phyloP scores from a whole-genome alignment of 2,797 vertebrate species.

The Balearica regulorum region DNA sequence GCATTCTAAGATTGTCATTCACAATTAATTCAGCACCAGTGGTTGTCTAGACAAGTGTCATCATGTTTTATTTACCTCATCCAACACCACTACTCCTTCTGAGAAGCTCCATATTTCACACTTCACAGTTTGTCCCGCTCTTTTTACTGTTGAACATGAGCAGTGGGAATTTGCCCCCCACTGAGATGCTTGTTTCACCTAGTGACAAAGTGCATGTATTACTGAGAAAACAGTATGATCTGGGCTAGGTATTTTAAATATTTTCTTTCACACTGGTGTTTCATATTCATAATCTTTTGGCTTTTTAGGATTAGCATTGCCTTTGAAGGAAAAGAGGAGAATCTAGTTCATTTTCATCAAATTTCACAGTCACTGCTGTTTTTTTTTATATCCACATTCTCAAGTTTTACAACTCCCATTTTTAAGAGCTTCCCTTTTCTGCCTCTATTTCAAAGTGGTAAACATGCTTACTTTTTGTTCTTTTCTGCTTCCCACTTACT shows the following conservation, averaged over 20 bases:
- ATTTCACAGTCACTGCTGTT: neutral
- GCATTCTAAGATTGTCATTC: neutral
- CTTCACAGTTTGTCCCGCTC: neutral
- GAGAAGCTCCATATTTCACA: slow-evolving; percentile 16
- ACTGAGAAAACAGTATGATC: neutral
- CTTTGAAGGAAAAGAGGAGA: neutral
- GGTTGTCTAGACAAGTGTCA: neutral
- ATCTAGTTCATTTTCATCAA: neutral
- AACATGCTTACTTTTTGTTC: neutral
- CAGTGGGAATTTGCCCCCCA: neutral
- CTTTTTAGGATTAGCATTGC: neutral
- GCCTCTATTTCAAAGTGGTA: neutral
- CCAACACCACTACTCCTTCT: neutral
- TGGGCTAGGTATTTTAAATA: neutral
- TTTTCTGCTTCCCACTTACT: neutral
- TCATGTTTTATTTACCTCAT: slow-evolving; percentile 46
- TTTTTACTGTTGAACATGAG: neutral
- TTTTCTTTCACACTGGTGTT: neutral
- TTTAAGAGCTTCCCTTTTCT: neutral
- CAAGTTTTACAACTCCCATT: neutral
- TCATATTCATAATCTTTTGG: slow-evolving; percentile 20
- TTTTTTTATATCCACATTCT: neutral
- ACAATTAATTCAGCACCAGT: slow-evolving; percentile 12
- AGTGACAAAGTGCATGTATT: neutral
- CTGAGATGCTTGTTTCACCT: neutral